Conservation (phyloP, 2,797 vertebrate genomes). For the Silurus aristotelis region DNA sequence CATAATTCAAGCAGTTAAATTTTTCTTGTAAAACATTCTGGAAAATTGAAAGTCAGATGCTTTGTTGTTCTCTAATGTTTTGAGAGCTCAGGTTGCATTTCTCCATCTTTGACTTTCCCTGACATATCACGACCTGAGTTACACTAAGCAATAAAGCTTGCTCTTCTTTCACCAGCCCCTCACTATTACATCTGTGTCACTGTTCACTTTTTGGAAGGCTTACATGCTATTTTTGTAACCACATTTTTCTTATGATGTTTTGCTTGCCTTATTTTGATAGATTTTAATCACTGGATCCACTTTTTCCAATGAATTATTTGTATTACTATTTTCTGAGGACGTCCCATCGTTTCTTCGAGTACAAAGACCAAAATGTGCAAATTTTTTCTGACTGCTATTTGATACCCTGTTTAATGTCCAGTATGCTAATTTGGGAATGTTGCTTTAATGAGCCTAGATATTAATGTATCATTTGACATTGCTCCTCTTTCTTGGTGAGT, state of each 20-base stretch:
- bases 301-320: constrained; percentile 64
- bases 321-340: constrained; percentile 66
- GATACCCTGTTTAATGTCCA: constrained; percentile 68
- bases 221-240: constrained; percentile 76
- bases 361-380: constrained; percentile 72
- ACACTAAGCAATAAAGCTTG: constrained; percentile 60
- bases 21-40: constrained; percentile 12
- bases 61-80: constrained; percentile 34
- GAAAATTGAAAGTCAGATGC: constrained; percentile 17
- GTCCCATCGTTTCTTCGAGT: constrained; percentile 62
- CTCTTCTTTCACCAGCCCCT: constrained; percentile 34
- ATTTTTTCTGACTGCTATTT: constrained; percentile 68
- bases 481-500: constrained; percentile 64
- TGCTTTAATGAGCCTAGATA: constrained; percentile 60
- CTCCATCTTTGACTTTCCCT: constrained; percentile 40
- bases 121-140: constrained; percentile 44
- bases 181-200: constrained; percentile 23
- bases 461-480: constrained; percentile 59
- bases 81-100: constrained; percentile 46
- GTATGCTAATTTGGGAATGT: constrained; percentile 63
- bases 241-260: constrained; percentile 75
- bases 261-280: constrained; percentile 76
- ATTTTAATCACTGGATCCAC: constrained; percentile 65
- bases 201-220: constrained; percentile 57
- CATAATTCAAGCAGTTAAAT: constrained; percentile 22